These are phyloP conservation scores for Prolemur simus DNA, from an alignment of 2,113 vertebrate genomes.

Conservation along the genomic window DNA sequence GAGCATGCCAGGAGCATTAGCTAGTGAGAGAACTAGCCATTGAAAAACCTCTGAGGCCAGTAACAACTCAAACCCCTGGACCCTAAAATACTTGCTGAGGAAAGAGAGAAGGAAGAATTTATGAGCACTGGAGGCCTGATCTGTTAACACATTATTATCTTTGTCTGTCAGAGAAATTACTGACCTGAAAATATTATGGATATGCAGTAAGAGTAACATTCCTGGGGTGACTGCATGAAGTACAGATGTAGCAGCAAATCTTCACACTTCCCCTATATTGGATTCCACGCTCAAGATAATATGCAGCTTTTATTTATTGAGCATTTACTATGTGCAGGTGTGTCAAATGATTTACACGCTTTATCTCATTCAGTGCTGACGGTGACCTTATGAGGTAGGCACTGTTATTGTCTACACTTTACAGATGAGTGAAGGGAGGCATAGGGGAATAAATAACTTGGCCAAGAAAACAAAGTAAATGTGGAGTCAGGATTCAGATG, in stretches of 20 bases:
- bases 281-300: not conserved
- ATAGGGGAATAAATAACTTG: not conserved
- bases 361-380: not conserved
- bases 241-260: not conserved
- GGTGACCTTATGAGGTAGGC: not conserved
- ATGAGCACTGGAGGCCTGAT: not conserved
- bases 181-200: not conserved
- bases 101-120: constrained; percentile 15
- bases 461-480: not conserved
- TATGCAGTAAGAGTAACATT: not conserved
- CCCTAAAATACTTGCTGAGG: not conserved
- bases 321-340: not conserved
- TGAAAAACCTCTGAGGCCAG: not conserved
- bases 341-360: not conserved
- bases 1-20: not conserved
- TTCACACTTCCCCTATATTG: not conserved
- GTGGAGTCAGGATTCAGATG: not conserved
- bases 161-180: constrained; percentile 38
- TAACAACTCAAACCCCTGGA: not conserved
- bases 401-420: not conserved
- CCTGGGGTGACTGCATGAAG: not conserved
- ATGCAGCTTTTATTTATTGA: not conserved
- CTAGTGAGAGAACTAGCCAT: not conserved
- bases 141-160: constrained; percentile 51
- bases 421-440: not conserved